phyloP scores from a whole-genome alignment of 2,113 vertebrate genomes.

The Limanda limanda region DNA sequence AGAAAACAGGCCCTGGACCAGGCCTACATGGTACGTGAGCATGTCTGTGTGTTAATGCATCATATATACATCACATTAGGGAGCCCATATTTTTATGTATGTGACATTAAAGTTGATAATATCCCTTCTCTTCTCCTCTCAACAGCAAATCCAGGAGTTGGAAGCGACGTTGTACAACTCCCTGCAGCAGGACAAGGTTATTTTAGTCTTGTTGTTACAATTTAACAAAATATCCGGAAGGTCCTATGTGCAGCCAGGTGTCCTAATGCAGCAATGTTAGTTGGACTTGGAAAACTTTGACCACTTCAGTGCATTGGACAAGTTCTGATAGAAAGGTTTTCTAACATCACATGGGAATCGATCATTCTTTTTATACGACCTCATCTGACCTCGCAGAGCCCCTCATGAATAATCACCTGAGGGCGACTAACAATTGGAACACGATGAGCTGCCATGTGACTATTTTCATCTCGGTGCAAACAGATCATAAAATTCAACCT shows the following conservation, averaged over 20 bases:
- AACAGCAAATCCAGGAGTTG: constrained; percentile 98
- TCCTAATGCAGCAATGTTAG: too few relatives aligned
- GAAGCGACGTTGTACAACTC: constrained; percentile 98
- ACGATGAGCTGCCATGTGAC: background rate
- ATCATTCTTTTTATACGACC: too few relatives aligned
- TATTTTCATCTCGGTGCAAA: background rate
- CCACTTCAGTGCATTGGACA: too few relatives aligned
- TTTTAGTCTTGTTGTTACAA: background rate
- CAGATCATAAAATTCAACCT: background rate
- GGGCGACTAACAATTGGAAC: too few relatives aligned
- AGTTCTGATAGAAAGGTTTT: too few relatives aligned
- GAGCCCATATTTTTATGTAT: too few relatives aligned
- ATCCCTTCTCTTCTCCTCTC: background rate
- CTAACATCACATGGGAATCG: too few relatives aligned
- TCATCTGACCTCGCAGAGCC: too few relatives aligned
- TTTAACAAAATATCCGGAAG: background rate
- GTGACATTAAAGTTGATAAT: background rate
- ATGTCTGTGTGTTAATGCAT: background rate
- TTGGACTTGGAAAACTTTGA: too few relatives aligned
- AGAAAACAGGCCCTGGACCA: constrained; percentile 98
- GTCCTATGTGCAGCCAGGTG: background rate
- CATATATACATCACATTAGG: background rate
- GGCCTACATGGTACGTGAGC: constrained; percentile 91
- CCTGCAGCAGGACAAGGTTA: constrained; percentile 95
- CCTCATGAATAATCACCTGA: too few relatives aligned